Conservation (phyloP, 1,140 invertebrate species). For the Eupristina koningsbergeri region DNA sequence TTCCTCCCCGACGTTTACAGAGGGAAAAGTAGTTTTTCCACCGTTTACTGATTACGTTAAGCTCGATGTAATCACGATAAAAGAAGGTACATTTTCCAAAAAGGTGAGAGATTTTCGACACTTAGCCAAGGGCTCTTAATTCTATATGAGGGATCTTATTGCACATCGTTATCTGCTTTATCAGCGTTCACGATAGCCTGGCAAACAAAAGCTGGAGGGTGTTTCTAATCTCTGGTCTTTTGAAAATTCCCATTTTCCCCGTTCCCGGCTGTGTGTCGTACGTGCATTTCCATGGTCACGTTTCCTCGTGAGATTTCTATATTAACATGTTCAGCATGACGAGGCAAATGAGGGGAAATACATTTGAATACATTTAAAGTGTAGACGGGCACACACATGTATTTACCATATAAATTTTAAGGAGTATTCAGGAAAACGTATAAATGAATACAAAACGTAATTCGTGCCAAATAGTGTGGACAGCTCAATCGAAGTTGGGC, state of each 20-base stretch:
- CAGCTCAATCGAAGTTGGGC: too few species aligned
- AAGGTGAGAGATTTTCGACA: slow-evolving; percentile 7
- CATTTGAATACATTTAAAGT: too few species aligned
- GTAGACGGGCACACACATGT: too few species aligned
- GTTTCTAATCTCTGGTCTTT: background rate
- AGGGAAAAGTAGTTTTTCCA: background rate
- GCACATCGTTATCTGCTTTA: slow-evolving; percentile 13
- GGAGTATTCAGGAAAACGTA: too few species aligned
- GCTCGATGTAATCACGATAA: background rate
- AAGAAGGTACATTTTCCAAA: background rate
- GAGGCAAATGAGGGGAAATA: too few species aligned
- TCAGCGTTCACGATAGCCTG: slow-evolving; percentile 23
- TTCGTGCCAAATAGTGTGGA: too few species aligned
- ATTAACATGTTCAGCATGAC: too few species aligned
- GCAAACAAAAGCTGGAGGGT: slow-evolving; percentile 14
- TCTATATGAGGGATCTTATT: background rate
- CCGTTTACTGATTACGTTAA: background rate
- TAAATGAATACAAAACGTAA: too few species aligned
- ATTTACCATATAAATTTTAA: too few species aligned
- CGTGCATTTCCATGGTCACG: background rate
- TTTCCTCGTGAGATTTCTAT: too few species aligned
- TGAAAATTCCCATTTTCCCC: background rate
- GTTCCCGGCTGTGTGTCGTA: background rate
- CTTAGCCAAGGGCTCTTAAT: background rate
- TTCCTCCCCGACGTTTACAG: background rate